These are phyloP conservation scores for Heterodera filipjevi DNA, from an alignment of 2,888 invertebrate species.

Conservation along the genomic window DNA sequence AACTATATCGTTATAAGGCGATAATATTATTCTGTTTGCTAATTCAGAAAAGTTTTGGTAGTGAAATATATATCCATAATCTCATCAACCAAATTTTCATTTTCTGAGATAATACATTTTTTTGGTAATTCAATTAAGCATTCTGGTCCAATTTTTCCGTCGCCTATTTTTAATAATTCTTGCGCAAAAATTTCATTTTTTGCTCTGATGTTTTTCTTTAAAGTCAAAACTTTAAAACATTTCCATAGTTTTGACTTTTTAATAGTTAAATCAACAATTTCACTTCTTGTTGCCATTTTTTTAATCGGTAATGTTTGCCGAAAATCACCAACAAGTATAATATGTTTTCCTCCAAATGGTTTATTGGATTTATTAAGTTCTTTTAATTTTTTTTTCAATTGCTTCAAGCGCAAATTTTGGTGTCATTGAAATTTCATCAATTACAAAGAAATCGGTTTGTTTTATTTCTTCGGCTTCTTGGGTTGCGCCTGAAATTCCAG, in stretches of 20 bases:
- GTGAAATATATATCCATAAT: slow-evolving; percentile 6
- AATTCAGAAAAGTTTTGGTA: background rate
- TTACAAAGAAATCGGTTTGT: slow-evolving; percentile 27
- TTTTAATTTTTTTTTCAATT: slow-evolving; percentile 29
- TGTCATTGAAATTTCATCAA: slow-evolving; percentile 39
- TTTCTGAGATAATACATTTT: background rate
- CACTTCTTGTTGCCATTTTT: slow-evolving; percentile 23
- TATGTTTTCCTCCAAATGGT: slow-evolving; percentile 24
- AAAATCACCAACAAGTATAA: too few species aligned
- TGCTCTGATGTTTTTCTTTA: slow-evolving; percentile 31
- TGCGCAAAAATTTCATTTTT: slow-evolving; percentile 29
- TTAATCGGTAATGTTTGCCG: background rate
- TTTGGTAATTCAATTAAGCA: background rate
- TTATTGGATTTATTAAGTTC: slow-evolving; percentile 33
- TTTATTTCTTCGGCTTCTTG: slow-evolving; percentile 18
- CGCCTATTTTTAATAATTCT: slow-evolving; percentile 14
- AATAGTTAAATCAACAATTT: slow-evolving; percentile 27
- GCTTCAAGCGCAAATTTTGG: slow-evolving; percentile 17
- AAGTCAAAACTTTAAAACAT: slow-evolving; percentile 8
- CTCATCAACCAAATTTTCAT: background rate
- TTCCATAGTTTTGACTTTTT: slow-evolving; percentile 30
- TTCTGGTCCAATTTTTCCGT: background rate
- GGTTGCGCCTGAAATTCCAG: slow-evolving; percentile 10
- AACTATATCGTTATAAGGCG: slow-evolving; percentile 11
- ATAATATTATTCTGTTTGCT: background rate